phyloP scores from a whole-genome alignment of 2,888 invertebrate species.

The Crioceris asparagi region DNA sequence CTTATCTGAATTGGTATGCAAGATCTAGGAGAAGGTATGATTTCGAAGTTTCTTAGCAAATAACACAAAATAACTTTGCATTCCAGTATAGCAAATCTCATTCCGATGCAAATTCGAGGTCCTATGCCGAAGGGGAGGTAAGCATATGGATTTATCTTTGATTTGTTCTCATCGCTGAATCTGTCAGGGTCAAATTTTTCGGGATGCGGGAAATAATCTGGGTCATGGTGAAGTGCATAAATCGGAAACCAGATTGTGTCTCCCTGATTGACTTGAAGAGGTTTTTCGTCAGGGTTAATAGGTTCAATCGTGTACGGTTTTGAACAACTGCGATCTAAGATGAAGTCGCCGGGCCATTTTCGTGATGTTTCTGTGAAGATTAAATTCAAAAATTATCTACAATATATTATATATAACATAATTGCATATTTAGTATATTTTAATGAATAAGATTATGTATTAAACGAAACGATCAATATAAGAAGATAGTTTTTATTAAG shows the following conservation, averaged over 20 bases:
- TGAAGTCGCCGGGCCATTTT: conserved; percentile 19
- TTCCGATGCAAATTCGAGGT: conserved; percentile 44
- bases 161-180: conserved; percentile 29
- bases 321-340: conserved; percentile 40
- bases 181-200: conserved; percentile 40
- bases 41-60: conserved; percentile 27
- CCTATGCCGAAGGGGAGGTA: conserved; percentile 46
- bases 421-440: too few species aligned
- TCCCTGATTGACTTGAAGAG: conserved; percentile 25
- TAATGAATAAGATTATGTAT: too few species aligned
- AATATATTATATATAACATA: too few species aligned
- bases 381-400: too few species aligned
- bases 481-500: too few species aligned
- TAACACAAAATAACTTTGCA: conserved; percentile 28
- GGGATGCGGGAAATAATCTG: conserved; percentile 38
- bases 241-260: conserved; percentile 30
- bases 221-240: conserved; percentile 36
- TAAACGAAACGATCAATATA: too few species aligned
- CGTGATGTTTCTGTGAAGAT: conserved; percentile 13
- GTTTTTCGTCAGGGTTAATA: conserved; percentile 18
- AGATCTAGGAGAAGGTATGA: conserved; percentile 28
- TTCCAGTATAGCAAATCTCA: conserved; percentile 32
- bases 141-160: conserved; percentile 38
- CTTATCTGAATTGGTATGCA: conserved; percentile 23
- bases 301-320: conserved; percentile 37